These are phyloP conservation scores for Neolamprologus tretocephalus DNA, from an alignment of 2,113 vertebrate genomes.

Conservation along the genomic window DNA sequence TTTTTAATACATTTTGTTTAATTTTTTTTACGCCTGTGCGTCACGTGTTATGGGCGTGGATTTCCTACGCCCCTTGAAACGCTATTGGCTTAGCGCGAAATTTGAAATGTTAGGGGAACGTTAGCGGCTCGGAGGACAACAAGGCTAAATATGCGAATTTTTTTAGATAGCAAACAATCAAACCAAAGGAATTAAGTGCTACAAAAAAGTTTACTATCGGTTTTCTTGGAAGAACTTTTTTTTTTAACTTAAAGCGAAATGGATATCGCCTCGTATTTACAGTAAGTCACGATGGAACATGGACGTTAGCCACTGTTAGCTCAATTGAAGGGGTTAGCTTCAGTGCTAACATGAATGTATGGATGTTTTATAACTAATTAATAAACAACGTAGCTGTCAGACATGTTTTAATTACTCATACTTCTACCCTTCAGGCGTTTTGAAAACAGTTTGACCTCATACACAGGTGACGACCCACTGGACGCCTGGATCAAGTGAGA, in stretches of 20 bases:
- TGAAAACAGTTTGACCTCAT: constrained; percentile 71
- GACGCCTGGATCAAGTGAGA: constrained; percentile 82
- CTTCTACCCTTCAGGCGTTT: constrained; percentile 67
- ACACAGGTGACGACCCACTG: constrained; percentile 80
- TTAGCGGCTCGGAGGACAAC: too few species aligned
- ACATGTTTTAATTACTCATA: background rate
- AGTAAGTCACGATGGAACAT: constrained; percentile 30
- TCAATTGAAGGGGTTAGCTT: background rate
- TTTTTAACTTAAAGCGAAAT: background rate
- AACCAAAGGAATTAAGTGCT: background rate
- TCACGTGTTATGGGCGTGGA: background rate
- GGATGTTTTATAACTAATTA: background rate
- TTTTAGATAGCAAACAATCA: background rate
- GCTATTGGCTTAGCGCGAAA: constrained; percentile 46
- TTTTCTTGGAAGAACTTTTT: background rate
- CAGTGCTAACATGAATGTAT: background rate
- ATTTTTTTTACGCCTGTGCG: background rate
- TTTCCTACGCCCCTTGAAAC: background rate
- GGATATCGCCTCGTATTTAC: constrained; percentile 46
- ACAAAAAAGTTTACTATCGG: background rate
- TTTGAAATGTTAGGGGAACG: background rate
- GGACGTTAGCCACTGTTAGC: background rate
- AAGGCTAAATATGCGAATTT: background rate
- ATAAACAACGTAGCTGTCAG: background rate
- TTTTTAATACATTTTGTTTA: background rate